phyloP scores from a whole-genome alignment of 2,113 vertebrate species.

The Gymnocephalus cernua region DNA sequence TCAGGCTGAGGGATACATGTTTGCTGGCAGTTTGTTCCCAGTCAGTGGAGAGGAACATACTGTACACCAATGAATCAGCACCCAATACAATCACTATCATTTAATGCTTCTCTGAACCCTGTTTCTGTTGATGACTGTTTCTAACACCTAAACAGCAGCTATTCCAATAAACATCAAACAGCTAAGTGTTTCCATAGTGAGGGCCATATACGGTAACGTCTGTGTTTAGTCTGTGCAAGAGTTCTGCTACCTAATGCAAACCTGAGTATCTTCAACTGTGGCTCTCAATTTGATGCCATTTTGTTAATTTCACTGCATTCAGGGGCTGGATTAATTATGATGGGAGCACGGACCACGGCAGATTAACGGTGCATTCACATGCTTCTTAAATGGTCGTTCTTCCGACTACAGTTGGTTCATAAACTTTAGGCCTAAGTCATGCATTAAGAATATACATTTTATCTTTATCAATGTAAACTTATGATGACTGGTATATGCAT shows the following conservation, averaged over 20 bases:
- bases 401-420: no score
- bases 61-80: slow-evolving; percentile 30
- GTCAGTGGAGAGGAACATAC: slow-evolving; percentile 43
- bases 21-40: slow-evolving; percentile 49
- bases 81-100: slow-evolving; percentile 28
- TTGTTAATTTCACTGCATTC: neutral
- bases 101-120: slow-evolving; percentile 16
- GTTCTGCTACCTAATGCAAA: neutral
- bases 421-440: no score
- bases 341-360: neutral
- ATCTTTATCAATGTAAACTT: no score
- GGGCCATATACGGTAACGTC: neutral
- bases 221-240: neutral
- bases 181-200: neutral
- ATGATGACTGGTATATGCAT: no score
- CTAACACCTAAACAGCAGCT: slow-evolving; percentile 4
- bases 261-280: neutral
- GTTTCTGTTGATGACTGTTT: slow-evolving; percentile 7
- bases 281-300: neutral
- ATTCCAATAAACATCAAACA: neutral
- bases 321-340: neutral
- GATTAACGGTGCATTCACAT: no score
- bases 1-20: slow-evolving; percentile 50
- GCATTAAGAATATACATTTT: no score
- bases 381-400: no score